A percentile compares a stretch with the other conserved stretches of the same genome.
phyloP scores from a whole-genome alignment of 2,888 invertebrate genomes.

The Yponomeuta plumbellus region DNA sequence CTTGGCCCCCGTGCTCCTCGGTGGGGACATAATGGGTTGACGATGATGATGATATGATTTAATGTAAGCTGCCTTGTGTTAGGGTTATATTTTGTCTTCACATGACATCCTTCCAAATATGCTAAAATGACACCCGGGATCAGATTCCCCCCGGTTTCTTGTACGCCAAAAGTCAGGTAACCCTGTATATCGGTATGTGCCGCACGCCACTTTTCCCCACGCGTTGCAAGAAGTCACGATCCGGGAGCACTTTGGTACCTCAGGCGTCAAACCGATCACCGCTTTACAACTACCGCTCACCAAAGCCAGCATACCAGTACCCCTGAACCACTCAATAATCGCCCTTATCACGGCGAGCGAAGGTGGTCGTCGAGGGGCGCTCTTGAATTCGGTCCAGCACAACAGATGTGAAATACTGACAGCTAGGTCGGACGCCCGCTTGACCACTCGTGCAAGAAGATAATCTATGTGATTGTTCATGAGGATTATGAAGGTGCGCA shows the following conservation, averaged over 20 bases:
- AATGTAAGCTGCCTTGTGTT: too few relatives aligned
- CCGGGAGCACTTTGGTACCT: conserved; percentile 45
- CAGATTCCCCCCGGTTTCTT: too few relatives aligned
- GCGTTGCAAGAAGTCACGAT: conserved; percentile 19
- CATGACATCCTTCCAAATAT: too few relatives aligned
- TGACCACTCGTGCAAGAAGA: conserved; percentile 21
- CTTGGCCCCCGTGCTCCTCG: too few relatives aligned
- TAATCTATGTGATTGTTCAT: conserved; percentile 13
- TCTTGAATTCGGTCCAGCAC: not conserved
- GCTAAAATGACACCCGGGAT: too few relatives aligned
- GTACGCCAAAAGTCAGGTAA: not conserved
- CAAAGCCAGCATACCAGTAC: conserved; percentile 1
- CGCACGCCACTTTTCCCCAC: not conserved
- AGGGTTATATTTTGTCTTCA: too few relatives aligned
- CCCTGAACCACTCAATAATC: not conserved
- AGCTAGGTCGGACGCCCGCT: conserved; percentile 25
- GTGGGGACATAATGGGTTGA: too few relatives aligned
- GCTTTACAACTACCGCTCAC: conserved; percentile 20
- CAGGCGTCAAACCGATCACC: conserved; percentile 40
- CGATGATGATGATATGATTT: too few relatives aligned
- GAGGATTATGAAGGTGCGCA: not conserved
- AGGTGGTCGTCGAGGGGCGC: not conserved
- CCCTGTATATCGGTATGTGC: not conserved
- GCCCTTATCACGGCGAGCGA: not conserved
- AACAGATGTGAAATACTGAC: conserved; percentile 34